Conservation (phyloP, 2,113 vertebrate species). For the Chaenocephalus aceratus region DNA sequence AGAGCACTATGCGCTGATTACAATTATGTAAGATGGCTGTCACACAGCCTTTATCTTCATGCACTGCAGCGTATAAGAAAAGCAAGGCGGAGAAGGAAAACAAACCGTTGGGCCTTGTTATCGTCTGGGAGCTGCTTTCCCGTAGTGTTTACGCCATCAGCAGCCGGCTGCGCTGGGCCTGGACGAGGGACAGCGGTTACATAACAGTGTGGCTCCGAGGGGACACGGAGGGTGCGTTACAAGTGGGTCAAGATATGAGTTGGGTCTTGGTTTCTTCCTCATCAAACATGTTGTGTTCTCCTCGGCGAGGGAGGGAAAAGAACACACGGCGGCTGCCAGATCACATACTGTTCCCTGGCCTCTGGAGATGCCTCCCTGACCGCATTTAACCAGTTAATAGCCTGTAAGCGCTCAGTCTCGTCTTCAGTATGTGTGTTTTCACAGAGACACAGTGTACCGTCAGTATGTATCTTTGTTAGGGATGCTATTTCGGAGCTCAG, state of each 20-base stretch:
- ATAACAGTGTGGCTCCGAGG: conserved; percentile 44
- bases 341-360: conserved; percentile 67
- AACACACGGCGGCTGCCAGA: conserved; percentile 65
- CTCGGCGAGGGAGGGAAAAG: not conserved
- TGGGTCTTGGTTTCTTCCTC: conserved; percentile 51
- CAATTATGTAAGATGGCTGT: conserved; percentile 41
- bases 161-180: not conserved
- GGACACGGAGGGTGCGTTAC: conserved; percentile 22
- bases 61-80: not conserved
- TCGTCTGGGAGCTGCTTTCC: conserved; percentile 16
- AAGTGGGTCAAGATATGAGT: conserved; percentile 44
- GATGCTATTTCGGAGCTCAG: conserved; percentile 28
- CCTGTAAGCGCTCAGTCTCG: conserved; percentile 1
- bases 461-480: not conserved
- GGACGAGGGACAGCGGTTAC: conserved; percentile 28
- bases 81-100: not conserved
- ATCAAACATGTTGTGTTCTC: conserved; percentile 41
- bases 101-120: conserved; percentile 1
- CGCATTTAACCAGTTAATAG: not conserved
- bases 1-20: not conserved
- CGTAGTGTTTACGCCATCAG: conserved; percentile 36
- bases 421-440: not conserved
- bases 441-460: conserved; percentile 11
- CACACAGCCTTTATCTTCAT: not conserved
- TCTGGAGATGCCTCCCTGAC: not conserved